Base-by-base conservation (phyloP, 2,888 invertebrate genomes). In the Lochmaea capreae region DNA sequence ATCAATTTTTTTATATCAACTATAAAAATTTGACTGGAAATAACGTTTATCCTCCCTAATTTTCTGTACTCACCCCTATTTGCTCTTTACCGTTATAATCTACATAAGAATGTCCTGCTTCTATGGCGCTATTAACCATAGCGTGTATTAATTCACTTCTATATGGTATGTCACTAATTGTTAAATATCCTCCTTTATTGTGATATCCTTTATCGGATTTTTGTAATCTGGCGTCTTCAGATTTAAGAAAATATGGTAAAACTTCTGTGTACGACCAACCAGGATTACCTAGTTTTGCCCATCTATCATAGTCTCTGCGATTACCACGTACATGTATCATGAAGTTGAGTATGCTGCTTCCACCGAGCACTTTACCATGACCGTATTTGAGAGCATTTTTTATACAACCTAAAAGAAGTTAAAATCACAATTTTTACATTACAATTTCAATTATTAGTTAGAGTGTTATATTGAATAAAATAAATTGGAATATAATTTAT, bases 311-410 rank as follows among this genome's bases (percentile, higher is more conserved):
- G 82, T 95, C 94, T 11, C 88, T 86, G 2, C 89, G 90, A 82
- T 91, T 89, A 0, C 92, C 92, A 62, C 92, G 85, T 0, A 89
- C 88, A 83, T 91, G 90, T 79, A 89, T 89, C 97, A 97, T 97
- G 22, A 95, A 96, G 85, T 97, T 97, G 2, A 97, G 87, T 1
- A 93, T 93, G 82, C 95, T 95, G 11, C 93, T 93, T 0, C 97
- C 97, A 16, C 93, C 76, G 9, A 76, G 68, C 33, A 54, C 71
- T 26, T 71, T 71, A 9, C 69, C 72, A 39, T 72, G 72, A 11
- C 43, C 61, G 4, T 61, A 70, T 62, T 68, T 69, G 18, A 69
- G n/a, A 5, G 52, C 39, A 33, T 61, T 49, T 14, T 68, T 63
- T 46, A 65, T 63, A 14, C 72, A 72, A 16, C 72, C 72, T 72